Conservation (phyloP, 2,113 vertebrate species). For the Etheostoma cragini region DNA sequence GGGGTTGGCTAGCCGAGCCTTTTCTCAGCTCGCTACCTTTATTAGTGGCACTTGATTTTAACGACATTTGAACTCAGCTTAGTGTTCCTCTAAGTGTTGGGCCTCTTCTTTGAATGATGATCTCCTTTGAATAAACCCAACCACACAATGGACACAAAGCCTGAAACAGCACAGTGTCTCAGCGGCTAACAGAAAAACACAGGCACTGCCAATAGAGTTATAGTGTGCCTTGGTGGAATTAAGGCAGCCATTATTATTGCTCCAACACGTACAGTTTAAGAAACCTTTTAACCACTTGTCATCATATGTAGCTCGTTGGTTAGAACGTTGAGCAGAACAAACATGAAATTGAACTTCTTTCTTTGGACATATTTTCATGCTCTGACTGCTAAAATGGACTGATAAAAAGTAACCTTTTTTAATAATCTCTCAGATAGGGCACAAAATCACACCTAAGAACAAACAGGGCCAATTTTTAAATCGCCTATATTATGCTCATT, state of each 20-base stretch:
- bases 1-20: not conserved
- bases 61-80: not conserved
- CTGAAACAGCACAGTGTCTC: not conserved
- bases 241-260: not conserved
- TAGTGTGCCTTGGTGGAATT: not conserved
- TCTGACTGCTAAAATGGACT: not conserved
- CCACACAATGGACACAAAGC: slow-evolving; percentile 18
- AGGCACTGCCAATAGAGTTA: not conserved
- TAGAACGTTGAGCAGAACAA: not conserved
- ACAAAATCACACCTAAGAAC: not conserved
- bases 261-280: slow-evolving; percentile 12
- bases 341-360: slow-evolving; percentile 5
- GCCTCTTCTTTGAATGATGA: not conserved
- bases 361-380: not conserved
- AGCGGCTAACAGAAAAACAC: slow-evolving; percentile 2
- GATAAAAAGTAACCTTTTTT: not conserved
- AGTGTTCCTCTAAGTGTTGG: not conserved
- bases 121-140: slow-evolving; percentile 9
- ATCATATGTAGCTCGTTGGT: not conserved
- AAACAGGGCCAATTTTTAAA: not conserved
- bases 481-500: too few relatives aligned
- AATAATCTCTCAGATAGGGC: not conserved
- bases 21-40: slow-evolving; percentile 1
- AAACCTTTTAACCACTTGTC: not conserved
- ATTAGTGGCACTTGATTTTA: not conserved